Conservation (phyloP, 64 coral and sea anemone species). For the Catalaphyllia jardinei region DNA sequence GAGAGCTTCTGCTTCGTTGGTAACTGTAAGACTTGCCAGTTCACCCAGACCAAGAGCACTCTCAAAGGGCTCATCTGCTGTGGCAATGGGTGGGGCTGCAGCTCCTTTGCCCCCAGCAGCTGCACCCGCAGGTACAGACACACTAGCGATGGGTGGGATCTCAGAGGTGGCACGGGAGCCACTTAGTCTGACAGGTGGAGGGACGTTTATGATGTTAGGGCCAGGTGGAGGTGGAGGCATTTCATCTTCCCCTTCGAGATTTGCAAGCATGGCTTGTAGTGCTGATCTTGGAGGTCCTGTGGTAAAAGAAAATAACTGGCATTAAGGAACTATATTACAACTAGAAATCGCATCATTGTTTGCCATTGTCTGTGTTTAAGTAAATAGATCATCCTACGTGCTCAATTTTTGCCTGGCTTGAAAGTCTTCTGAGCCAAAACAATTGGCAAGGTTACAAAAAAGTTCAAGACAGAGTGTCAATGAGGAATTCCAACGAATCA, state of each 20-base stretch:
- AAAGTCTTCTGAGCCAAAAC: too few relatives aligned
- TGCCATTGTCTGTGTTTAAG: too few relatives aligned
- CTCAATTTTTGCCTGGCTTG: too few relatives aligned
- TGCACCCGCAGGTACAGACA: slow-evolving; percentile 64
- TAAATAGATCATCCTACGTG: too few relatives aligned
- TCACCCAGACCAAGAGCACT: slow-evolving; percentile 89
- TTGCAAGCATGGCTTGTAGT: slow-evolving; percentile 97
- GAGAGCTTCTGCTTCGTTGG: slow-evolving; percentile 94
- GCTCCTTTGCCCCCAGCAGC: slow-evolving; percentile 7
- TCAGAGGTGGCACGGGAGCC: slow-evolving; percentile 86
- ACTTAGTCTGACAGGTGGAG: slow-evolving; percentile 84
- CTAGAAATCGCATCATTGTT: too few relatives aligned
- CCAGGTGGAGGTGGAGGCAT: slow-evolving; percentile 48
- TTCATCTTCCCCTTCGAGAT: slow-evolving; percentile 94
- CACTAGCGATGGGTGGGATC: slow-evolving; percentile 87
- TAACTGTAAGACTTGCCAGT: slow-evolving; percentile 88
- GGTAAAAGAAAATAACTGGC: background rate
- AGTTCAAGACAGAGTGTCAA: too few relatives aligned
- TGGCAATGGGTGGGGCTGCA: slow-evolving; percentile 7
- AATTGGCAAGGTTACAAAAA: too few relatives aligned
- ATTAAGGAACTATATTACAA: too few relatives aligned
- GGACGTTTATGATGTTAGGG: slow-evolving; percentile 66
- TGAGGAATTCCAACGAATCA: too few relatives aligned
- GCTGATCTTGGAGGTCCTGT: slow-evolving; percentile 85
- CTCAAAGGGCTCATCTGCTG: slow-evolving; percentile 79